phyloP scores from a whole-genome alignment of 2,888 invertebrate species.

The Plagodis pulveraria region DNA sequence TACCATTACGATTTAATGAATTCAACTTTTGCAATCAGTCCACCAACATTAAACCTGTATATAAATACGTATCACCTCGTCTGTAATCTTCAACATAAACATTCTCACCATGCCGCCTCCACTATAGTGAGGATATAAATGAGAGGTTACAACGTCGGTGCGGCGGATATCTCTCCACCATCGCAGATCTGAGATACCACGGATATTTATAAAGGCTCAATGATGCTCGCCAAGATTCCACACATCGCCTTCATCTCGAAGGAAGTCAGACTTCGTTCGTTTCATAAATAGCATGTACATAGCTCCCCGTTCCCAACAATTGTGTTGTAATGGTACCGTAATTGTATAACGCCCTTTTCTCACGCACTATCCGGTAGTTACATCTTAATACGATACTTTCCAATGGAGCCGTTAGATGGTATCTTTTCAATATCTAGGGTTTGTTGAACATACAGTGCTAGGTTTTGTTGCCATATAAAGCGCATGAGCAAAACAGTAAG shows the following conservation, averaged over 20 bases:
- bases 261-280: slow-evolving; percentile 8
- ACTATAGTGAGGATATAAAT: slow-evolving; percentile 13
- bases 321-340: slow-evolving; percentile 38
- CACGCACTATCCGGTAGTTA: slow-evolving; percentile 35
- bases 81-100: slow-evolving; percentile 10
- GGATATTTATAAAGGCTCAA: slow-evolving; percentile 24
- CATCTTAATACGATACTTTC: slow-evolving; percentile 33
- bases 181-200: slow-evolving; percentile 16
- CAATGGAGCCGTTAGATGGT: slow-evolving; percentile 34
- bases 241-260: slow-evolving; percentile 18
- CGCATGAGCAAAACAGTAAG: background rate
- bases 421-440: slow-evolving; percentile 27
- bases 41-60: slow-evolving; percentile 1
- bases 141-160: slow-evolving; percentile 11
- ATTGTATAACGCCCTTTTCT: slow-evolving; percentile 41
- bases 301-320: slow-evolving; percentile 39
- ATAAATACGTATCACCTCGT: slow-evolving; percentile 6
- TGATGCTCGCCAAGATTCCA: slow-evolving; percentile 21
- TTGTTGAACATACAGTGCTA: slow-evolving; percentile 5
- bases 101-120: slow-evolving; percentile 17
- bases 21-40: too few species aligned
- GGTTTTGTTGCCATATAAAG: background rate
- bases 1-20: too few species aligned
- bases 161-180: slow-evolving; percentile 20
- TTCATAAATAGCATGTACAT: slow-evolving; percentile 3